phyloP scores from a whole-genome alignment of 2,888 invertebrate species.

The Heteromyza rotundicornis region DNA sequence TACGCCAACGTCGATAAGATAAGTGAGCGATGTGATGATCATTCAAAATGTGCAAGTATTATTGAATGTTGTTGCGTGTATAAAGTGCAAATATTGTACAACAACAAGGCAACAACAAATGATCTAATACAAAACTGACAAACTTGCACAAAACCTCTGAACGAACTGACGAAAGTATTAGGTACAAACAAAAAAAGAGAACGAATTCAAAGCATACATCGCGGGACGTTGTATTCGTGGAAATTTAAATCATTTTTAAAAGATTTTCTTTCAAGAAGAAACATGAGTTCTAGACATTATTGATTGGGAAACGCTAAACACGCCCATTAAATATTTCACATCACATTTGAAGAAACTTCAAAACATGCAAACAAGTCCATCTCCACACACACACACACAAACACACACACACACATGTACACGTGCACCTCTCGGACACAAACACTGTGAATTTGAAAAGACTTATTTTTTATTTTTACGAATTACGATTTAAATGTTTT shows the following conservation, averaged over 20 bases:
- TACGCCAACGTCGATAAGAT: no score
- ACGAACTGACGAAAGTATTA: no score
- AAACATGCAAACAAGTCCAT: neutral
- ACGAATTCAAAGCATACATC: no score
- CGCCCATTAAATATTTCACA: neutral
- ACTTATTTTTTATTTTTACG: constrained; percentile 43
- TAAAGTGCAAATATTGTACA: no score
- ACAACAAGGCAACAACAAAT: no score
- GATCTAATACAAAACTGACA: no score
- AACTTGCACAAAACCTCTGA: no score
- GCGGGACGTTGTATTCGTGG: no score
- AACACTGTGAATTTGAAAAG: constrained; percentile 57
- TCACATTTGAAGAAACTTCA: neutral
- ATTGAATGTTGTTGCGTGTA: neutral
- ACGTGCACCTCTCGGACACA: neutral
- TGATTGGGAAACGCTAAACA: neutral
- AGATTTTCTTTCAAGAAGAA: constrained; percentile 1
- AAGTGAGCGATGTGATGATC: no score
- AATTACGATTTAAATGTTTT: constrained; percentile 35
- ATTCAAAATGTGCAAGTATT: neutral
- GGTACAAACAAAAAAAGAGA: no score
- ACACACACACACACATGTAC: neutral
- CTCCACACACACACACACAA: neutral
- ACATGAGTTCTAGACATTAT: neutral
- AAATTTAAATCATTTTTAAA: constrained; percentile 10